phyloP scores from a whole-genome alignment of 1,140 invertebrate species.

The Lordiphosa stackelbergi region DNA sequence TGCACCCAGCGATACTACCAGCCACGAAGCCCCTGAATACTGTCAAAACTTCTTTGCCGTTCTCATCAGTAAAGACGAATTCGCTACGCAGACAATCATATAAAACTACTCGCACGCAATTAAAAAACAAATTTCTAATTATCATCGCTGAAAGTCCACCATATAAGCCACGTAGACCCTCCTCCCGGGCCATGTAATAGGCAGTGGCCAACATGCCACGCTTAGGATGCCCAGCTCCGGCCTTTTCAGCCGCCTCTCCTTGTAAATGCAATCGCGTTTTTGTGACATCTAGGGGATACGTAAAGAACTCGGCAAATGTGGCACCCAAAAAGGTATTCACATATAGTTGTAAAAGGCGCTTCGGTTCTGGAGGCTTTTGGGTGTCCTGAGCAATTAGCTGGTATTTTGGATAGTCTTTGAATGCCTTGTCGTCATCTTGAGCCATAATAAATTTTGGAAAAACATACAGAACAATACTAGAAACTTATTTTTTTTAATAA shows the following conservation, averaged over 20 bases:
- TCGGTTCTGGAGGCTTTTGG: neutral
- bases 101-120: slow-evolving; percentile 34
- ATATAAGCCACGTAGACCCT: slow-evolving; percentile 17
- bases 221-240: slow-evolving; percentile 1
- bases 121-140: slow-evolving; percentile 39
- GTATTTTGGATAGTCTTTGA: neutral
- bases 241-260: slow-evolving; percentile 26
- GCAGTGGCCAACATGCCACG: slow-evolving; percentile 15
- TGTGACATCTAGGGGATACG: slow-evolving; percentile 38
- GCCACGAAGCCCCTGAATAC: slow-evolving; percentile 9
- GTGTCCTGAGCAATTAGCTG: neutral
- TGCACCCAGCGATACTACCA: slow-evolving; percentile 31
- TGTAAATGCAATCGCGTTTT: slow-evolving; percentile 51
- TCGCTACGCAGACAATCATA: slow-evolving; percentile 45
- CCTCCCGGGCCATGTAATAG: slow-evolving; percentile 4
- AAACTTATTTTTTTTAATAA: neutral
- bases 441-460: slow-evolving; percentile 15
- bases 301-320: slow-evolving; percentile 36
- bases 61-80: slow-evolving; percentile 11
- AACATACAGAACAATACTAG: neutral
- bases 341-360: slow-evolving; percentile 28
- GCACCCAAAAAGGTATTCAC: slow-evolving; percentile 43
- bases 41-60: neutral
- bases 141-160: slow-evolving; percentile 44
- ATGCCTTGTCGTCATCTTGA: slow-evolving; percentile 9